These are phyloP conservation scores for Diogma glabrata DNA, from an alignment of 2,888 invertebrate species.

Conservation along the genomic window DNA sequence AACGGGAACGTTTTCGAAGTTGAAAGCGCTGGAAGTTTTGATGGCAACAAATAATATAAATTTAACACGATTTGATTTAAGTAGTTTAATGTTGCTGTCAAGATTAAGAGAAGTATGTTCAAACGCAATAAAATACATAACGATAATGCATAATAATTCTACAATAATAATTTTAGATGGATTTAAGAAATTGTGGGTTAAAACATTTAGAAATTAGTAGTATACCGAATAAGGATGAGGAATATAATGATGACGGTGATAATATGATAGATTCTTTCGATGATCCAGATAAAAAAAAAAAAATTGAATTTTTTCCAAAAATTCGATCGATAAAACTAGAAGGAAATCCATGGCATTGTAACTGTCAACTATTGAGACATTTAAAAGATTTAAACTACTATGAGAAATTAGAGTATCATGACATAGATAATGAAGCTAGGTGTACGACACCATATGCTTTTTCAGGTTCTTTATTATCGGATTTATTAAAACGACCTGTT, in stretches of 20 bases:
- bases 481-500: constrained; percentile 22
- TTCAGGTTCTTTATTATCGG: constrained; percentile 26
- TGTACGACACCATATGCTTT: constrained; percentile 32
- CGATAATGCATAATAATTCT: no score
- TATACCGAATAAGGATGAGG: not conserved
- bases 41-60: constrained; percentile 43
- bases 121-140: no score
- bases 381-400: constrained; percentile 23
- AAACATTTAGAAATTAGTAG: constrained; percentile 31
- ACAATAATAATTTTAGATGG: constrained; percentile 38
- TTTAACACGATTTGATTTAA: constrained; percentile 44
- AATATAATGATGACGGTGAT: not conserved
- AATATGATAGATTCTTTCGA: constrained; percentile 11
- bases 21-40: constrained; percentile 33
- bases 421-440: constrained; percentile 21
- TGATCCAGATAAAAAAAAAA: constrained; percentile 16
- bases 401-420: constrained; percentile 6
- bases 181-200: constrained; percentile 50
- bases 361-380: constrained; percentile 38
- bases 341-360: constrained; percentile 54
- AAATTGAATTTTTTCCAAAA: constrained; percentile 31
- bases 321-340: constrained; percentile 44
- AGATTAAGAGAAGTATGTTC: constrained; percentile 27
- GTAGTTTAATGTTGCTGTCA: constrained; percentile 33
- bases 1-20: constrained; percentile 41